Conservation (phyloP, 2,888 invertebrate species). For the Leptopilina myrica region DNA sequence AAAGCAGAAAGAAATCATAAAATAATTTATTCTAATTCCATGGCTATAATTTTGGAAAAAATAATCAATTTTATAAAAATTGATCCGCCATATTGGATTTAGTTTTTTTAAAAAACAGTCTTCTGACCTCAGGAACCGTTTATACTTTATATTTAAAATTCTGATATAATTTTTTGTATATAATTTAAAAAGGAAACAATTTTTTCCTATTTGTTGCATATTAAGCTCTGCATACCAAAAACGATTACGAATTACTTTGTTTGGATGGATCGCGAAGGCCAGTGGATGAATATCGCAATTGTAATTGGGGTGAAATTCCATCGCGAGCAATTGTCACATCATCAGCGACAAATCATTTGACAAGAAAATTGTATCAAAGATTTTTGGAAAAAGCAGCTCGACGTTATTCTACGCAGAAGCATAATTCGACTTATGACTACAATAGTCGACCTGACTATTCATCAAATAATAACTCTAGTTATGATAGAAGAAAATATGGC, state of each 20-base stretch:
- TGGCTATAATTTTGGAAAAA: no score
- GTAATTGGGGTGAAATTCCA: conserved; percentile 92
- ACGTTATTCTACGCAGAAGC: conserved; percentile 5
- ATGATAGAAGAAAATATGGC: not conserved
- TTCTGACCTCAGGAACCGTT: no score
- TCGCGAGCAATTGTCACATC: conserved; percentile 91
- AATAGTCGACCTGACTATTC: conserved; percentile 59
- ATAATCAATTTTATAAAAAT: no score
- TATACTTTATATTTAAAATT: no score
- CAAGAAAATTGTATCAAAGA: conserved; percentile 81
- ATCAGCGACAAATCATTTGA: conserved; percentile 83
- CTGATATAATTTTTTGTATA: no score
- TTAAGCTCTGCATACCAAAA: conserved; percentile 78
- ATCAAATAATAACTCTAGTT: conserved; percentile 14
- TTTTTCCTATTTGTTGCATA: not conserved
- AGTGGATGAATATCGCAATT: conserved; percentile 83
- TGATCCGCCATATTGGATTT: no score
- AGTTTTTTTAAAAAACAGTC: no score
- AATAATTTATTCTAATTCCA: no score
- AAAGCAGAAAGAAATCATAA: no score
- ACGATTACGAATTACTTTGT: conserved; percentile 89
- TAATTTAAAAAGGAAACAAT: not conserved
- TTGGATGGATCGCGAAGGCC: conserved; percentile 85
- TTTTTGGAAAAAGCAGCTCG: conserved; percentile 81
- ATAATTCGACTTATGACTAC: conserved; percentile 53